A percentile compares a stretch with the other conserved stretches of the same genome.
Conservation (phyloP, 1,140 invertebrate species). For the Solen grandis region DNA sequence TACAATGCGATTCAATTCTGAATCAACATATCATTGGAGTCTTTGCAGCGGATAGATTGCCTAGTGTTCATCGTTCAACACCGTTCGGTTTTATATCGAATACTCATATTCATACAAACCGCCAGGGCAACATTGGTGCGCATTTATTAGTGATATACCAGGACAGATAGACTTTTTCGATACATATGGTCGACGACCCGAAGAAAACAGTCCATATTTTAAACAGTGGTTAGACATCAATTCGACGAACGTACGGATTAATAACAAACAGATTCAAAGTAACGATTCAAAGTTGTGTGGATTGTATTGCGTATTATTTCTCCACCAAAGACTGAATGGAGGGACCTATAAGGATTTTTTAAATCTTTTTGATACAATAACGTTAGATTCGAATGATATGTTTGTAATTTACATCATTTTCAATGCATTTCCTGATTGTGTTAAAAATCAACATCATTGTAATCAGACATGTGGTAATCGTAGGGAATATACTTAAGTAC, state of each 20-base stretch:
- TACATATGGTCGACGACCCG: slow-evolving; percentile 25
- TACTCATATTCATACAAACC: neutral
- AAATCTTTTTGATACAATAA: neutral
- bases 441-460: no score
- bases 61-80: neutral
- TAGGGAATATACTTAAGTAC: no score
- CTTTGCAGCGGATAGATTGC: neutral
- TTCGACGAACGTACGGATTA: neutral
- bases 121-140: slow-evolving; percentile 45
- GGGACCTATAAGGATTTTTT: neutral
- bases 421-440: no score
- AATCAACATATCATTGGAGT: slow-evolving; percentile 3
- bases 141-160: neutral
- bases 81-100: neutral
- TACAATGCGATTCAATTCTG: slow-evolving; percentile 31
- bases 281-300: slow-evolving; percentile 40
- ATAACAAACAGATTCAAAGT: slow-evolving; percentile 42
- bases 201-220: slow-evolving; percentile 16
- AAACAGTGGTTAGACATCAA: slow-evolving; percentile 14
- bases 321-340: neutral
- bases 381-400: no score
- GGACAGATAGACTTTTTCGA: slow-evolving; percentile 43
- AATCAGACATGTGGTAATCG: no score
- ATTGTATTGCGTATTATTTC: slow-evolving; percentile 43
- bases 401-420: no score